Percentiles rank a stretch among this genome's conserved stretches.
These are phyloP conservation scores for Heliornis fulica DNA, from an alignment of 2,113 vertebrate genomes.

Conservation along the genomic window DNA sequence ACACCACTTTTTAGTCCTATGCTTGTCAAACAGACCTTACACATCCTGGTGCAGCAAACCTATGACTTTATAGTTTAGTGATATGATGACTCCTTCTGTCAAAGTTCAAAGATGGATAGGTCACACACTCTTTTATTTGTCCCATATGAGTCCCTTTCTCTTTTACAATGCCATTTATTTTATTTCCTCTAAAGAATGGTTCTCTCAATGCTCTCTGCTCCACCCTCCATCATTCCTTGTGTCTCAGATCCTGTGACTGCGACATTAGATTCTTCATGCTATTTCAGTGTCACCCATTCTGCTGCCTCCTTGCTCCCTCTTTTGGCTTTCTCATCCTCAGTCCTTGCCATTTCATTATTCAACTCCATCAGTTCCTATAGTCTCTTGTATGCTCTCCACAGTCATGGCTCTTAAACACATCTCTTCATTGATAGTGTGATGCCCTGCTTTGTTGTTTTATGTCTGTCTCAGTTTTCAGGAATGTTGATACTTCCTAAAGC, in stretches of 20 bases:
- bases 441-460: background rate
- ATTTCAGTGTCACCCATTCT: background rate
- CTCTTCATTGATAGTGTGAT: background rate
- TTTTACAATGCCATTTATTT: background rate
- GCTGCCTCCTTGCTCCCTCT: background rate
- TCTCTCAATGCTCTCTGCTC: background rate
- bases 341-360: background rate
- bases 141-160: background rate
- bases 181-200: background rate
- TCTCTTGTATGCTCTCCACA: background rate
- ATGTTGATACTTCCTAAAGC: background rate
- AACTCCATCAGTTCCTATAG: background rate
- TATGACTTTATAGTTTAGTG: background rate
- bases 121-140: background rate
- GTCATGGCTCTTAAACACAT: background rate
- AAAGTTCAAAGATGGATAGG: background rate
- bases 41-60: background rate
- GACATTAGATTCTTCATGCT: fast-evolving
- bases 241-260: fast-evolving
- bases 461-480: background rate
- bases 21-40: background rate
- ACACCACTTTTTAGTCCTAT: background rate
- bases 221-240: background rate
- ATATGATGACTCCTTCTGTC: background rate
- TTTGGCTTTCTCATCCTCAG: background rate